Evolutionary conservation across 2,113 vertebrate genomes (phyloP).

Genomic region (Lanius ludovicianus): DNA sequence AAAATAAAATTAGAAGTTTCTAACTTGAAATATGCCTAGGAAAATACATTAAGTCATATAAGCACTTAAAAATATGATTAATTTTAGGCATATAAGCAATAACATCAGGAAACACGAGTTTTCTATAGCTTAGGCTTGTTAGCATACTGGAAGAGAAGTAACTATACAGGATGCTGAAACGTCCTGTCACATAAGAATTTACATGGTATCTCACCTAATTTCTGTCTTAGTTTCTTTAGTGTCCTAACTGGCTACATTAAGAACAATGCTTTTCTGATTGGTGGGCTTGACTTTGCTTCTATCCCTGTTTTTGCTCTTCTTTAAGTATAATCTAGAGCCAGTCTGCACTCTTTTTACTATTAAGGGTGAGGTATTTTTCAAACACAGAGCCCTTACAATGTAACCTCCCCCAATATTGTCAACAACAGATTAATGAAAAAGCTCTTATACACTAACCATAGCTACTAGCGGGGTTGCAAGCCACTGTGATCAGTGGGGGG

Average conservation of each 20-base stretch:
- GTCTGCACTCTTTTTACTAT: not conserved
- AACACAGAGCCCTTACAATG: rapidly evolving
- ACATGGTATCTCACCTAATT: not conserved
- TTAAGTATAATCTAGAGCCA: not conserved
- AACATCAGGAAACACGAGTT: not conserved
- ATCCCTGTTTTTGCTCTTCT: not conserved
- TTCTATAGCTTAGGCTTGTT: not conserved
- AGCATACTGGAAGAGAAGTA: not conserved
- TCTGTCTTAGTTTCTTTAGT: rapidly evolving
- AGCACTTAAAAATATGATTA: not conserved
- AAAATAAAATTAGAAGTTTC: not conserved
- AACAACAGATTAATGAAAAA: not conserved
- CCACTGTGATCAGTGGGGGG: not conserved
- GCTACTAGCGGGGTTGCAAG: not conserved
- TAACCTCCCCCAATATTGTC: rapidly evolving
- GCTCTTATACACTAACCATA: not conserved
- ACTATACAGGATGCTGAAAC: not conserved
- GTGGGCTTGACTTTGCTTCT: not conserved
- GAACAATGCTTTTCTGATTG: not conserved
- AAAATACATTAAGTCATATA: not conserved
- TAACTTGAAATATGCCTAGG: not conserved
- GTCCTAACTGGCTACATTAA: not conserved
- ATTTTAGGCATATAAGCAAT: not conserved
- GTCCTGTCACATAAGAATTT: not conserved
- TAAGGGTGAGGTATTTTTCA: not conserved